Conservation (phyloP, 2,888 invertebrate genomes). For the Acanthosepion esculentum region DNA sequence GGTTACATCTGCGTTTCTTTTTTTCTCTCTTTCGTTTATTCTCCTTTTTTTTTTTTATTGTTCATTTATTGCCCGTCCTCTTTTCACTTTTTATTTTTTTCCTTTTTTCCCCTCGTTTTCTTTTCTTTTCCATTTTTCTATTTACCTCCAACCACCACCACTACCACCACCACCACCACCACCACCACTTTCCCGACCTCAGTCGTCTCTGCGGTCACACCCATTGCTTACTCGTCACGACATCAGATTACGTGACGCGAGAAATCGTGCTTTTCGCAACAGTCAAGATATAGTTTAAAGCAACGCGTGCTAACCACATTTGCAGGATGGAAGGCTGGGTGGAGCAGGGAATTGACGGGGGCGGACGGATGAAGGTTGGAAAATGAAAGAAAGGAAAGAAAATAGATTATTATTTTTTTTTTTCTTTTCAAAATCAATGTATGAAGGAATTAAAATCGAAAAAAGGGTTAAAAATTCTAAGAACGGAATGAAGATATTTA, state of each 20-base stretch:
- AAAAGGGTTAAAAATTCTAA: too few species aligned
- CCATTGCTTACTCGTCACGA: neutral
- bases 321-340: neutral
- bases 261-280: neutral
- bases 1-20: too few species aligned
- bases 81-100: too few species aligned
- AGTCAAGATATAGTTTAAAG: neutral
- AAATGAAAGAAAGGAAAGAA: neutral
- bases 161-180: too few species aligned
- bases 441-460: too few species aligned
- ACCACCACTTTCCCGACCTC: neutral
- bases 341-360: neutral
- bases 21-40: too few species aligned
- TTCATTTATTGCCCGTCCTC: too few species aligned
- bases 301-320: neutral
- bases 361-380: neutral
- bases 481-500: too few species aligned
- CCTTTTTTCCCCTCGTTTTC: too few species aligned
- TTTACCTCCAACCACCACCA: neutral
- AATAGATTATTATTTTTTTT: neutral
- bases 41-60: too few species aligned
- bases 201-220: neutral
- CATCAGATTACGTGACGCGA: neutral
- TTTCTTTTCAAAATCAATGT: too few species aligned
- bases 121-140: neutral